Percentiles rank a stretch among this genome's conserved stretches.
Conservation (phyloP, 2,113 vertebrate genomes). For the Felis chaus region DNA sequence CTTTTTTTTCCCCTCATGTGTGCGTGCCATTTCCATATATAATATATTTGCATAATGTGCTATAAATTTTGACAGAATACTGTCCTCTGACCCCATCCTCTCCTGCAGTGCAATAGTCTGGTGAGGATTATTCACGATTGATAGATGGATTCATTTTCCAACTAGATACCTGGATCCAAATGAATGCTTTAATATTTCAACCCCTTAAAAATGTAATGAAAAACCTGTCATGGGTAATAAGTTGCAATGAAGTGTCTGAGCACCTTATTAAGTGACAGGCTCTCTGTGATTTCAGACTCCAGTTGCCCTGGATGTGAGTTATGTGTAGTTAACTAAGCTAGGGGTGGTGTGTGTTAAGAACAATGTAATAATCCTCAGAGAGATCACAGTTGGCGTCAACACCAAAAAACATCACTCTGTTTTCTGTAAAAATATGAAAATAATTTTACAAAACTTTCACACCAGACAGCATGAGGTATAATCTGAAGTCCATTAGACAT, state of each 20-base stretch:
- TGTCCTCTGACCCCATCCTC: neutral
- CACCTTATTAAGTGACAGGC: slow-evolving; percentile 1
- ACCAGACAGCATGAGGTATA: neutral
- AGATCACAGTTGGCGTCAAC: neutral
- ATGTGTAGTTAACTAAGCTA: neutral
- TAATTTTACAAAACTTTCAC: neutral
- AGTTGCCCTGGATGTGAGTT: neutral
- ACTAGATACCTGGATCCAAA: slow-evolving; percentile 38
- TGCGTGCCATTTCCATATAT: neutral
- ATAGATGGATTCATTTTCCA: slow-evolving; percentile 39
- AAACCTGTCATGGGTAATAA: slow-evolving; percentile 49
- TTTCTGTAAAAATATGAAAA: slow-evolving; percentile 19
- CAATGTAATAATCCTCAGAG: neutral
- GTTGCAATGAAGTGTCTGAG: neutral
- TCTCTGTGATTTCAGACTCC: slow-evolving; percentile 35
- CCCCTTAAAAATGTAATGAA: slow-evolving; percentile 64
- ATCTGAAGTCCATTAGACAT: neutral
- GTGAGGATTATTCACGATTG: slow-evolving; percentile 11
- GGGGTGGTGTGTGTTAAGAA: neutral
- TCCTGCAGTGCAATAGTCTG: neutral
- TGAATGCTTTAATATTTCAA: slow-evolving; percentile 59
- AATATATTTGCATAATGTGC: neutral
- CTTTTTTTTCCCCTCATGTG: neutral
- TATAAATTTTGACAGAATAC: slow-evolving; percentile 25
- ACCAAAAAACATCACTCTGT: neutral